Base-by-base conservation (phyloP, 2,113 vertebrate genomes). In the Sigmodon hispidus region DNA sequence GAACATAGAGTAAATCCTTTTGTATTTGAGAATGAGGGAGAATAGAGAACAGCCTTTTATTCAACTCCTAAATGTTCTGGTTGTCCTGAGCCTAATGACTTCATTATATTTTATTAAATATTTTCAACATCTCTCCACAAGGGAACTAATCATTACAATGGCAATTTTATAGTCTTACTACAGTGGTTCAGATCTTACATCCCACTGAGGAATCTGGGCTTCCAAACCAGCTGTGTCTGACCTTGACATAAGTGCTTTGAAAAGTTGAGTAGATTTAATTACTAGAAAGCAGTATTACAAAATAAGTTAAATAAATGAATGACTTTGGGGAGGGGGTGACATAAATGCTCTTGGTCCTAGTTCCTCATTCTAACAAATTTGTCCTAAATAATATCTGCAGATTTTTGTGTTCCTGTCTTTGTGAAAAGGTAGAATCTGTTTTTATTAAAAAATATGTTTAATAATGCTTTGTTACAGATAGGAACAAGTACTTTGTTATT, bases 71-170 rank as follows among this genome's bases (percentile, higher is more conserved):
- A 75, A 69, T 70, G 1, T 70, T 70, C 19, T 26, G 19, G 12
- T 94, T 55, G 84, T 87, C 16, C 70, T 21, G 61, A 89, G n/a
- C 5, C 43, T 89, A 59, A 19, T 88, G 69, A 91, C 57, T 67
- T 96, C 15, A n/a, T 73, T 72, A 86, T 84, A 83, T 90, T 43
- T 90, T 22, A 90, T 91, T 92, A 87, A 81, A 89, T 76, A 75
- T 72, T 93, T 90, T 43, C 43, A 93, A 55, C 21, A 85, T 87
- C 13, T 89, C 7, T 19, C 81, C 8, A 40, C 10, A 90, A 85
- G 31, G 59, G 19, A 91, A 29, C 29, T 79, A 79, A 72, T 80
- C 69, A 84, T 80, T 63, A 79, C 13, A 50, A 65, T 87, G 50
- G 26, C 3, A 43, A 70, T 80, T 91, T 95, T 77, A 70, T 87